These are phyloP conservation scores for Xanthorhoe spadicearia DNA, from an alignment of 2,888 invertebrate genomes.

Conservation along the genomic window DNA sequence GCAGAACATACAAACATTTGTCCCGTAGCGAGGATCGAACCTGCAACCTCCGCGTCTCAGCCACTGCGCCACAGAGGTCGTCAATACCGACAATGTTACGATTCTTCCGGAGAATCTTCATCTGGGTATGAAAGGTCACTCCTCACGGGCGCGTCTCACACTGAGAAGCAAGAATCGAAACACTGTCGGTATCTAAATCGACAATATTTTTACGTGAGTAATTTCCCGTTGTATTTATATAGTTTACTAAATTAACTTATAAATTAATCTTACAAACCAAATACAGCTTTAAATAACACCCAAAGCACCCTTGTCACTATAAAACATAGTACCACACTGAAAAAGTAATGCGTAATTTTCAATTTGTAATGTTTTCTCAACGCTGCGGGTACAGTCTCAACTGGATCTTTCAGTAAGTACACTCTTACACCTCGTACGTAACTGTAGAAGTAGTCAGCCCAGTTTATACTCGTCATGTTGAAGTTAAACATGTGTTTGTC, in stretches of 20 bases:
- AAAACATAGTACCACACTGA: constrained; percentile 47
- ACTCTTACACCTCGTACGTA: constrained; percentile 89
- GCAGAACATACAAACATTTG: too few relatives aligned
- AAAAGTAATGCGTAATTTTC: constrained; percentile 56
- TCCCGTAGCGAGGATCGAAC: too few relatives aligned
- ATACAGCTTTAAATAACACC: constrained; percentile 42
- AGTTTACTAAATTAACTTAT: not conserved
- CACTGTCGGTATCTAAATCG: too few relatives aligned
- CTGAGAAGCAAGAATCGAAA: too few relatives aligned
- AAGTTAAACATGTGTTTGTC: constrained; percentile 87
- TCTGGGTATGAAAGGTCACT: too few relatives aligned
- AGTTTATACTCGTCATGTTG: constrained; percentile 86
- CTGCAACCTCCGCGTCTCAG: too few relatives aligned
- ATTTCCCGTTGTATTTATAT: too few relatives aligned
- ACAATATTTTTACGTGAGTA: too few relatives aligned
- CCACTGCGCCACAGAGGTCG: too few relatives aligned
- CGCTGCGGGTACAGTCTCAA: constrained; percentile 87
- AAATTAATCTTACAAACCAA: constrained; percentile 41
- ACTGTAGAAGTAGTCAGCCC: constrained; percentile 88
- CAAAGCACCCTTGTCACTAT: constrained; percentile 55
- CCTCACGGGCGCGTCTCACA: too few relatives aligned
- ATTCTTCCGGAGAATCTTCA: too few relatives aligned
- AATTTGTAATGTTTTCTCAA: constrained; percentile 69
- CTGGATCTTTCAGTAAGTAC: constrained; percentile 90
- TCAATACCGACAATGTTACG: too few relatives aligned